Evolutionary conservation across 2,888 invertebrate genomes (phyloP).

Genomic region (Xylophagus ater): DNA sequence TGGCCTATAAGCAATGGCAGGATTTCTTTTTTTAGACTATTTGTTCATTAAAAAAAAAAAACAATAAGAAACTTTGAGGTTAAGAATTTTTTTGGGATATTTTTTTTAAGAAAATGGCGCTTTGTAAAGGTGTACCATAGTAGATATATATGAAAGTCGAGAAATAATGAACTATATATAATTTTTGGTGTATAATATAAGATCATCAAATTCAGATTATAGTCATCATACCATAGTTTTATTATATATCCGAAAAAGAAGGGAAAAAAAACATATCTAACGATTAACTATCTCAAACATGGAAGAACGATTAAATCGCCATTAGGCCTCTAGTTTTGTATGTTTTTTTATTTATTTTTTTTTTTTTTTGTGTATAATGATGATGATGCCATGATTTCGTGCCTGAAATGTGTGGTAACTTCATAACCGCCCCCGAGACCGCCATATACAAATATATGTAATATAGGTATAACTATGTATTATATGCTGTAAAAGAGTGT

Average conservation of each 20-base stretch:
- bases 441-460: neutral
- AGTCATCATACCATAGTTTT: no score
- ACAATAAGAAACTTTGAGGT: neutral
- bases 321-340: constrained; percentile 40
- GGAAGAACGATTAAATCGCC: constrained; percentile 37
- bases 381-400: constrained; percentile 20
- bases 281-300: constrained; percentile 21
- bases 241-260: no score
- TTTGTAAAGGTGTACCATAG: neutral
- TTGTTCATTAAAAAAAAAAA: no score
- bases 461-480: neutral
- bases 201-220: no score
- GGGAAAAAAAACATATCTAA: neutral
- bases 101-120: constrained; percentile 12
- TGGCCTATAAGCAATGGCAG: constrained; percentile 10
- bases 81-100: no score
- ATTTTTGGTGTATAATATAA: no score
- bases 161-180: neutral
- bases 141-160: neutral
- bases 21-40: no score
- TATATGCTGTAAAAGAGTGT: no score
- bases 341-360: constrained; percentile 8
- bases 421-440: no score
- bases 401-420: constrained; percentile 15
- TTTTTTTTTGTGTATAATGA: constrained; percentile 16